These are phyloP conservation scores for Nasonia giraulti DNA, from an alignment of 1,140 invertebrate genomes.

Conservation along the genomic window DNA sequence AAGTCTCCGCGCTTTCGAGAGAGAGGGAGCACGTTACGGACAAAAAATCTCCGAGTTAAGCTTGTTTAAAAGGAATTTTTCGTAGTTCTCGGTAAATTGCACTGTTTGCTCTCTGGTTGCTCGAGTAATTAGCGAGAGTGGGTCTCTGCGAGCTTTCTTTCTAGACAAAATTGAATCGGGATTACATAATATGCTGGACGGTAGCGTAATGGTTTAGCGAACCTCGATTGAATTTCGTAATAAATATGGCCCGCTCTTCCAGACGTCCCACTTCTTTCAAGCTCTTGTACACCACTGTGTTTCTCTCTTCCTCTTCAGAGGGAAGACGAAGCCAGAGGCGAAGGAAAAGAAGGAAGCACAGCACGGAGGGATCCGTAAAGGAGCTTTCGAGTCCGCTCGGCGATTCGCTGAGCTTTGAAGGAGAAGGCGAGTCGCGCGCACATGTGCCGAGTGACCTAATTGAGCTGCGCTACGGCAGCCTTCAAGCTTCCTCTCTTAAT, in stretches of 20 bases:
- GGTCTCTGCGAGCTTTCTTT: no score
- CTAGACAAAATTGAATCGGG: no score
- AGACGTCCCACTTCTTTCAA: no score
- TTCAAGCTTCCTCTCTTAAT: conserved; percentile 4
- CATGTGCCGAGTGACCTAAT: neutral
- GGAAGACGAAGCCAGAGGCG: neutral
- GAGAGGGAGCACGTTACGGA: neutral
- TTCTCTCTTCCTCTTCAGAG: no score
- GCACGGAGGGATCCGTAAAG: neutral
- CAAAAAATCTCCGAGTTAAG: neutral
- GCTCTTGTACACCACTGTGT: no score
- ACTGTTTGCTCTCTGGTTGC: no score
- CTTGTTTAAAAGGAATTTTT: neutral
- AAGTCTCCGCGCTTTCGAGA: no score
- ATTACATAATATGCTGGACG: no score
- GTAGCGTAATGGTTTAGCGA: no score
- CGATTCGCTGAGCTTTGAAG: conserved; percentile 5
- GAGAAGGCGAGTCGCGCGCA: neutral
- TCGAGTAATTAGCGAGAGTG: no score
- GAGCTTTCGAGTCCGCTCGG: conserved; percentile 11
- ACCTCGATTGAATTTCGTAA: no score
- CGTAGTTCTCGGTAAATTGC: neutral
- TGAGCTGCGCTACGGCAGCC: neutral
- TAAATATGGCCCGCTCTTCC: no score
- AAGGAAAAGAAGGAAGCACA: neutral